Conservation (phyloP, 2,797 vertebrate species). For the Ciconia nigra region DNA sequence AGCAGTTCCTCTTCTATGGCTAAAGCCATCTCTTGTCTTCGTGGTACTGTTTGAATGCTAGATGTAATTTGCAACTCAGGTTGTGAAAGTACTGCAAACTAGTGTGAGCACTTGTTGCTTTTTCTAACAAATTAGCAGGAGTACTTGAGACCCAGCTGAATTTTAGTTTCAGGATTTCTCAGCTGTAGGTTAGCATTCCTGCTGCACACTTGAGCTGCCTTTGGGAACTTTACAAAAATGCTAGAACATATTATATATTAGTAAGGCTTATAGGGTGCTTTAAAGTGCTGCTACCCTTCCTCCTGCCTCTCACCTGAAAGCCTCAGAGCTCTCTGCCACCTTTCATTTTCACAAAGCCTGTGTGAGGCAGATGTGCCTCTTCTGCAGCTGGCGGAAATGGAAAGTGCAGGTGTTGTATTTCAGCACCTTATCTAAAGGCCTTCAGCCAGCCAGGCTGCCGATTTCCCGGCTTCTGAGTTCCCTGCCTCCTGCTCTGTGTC, state of each 20-base stretch:
- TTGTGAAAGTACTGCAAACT: neutral
- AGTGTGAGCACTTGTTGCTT: neutral
- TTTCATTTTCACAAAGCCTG: neutral
- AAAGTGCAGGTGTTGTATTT: conserved; percentile 29
- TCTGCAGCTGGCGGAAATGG: neutral
- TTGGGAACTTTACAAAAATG: neutral
- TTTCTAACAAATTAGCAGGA: neutral
- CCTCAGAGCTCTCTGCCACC: neutral
- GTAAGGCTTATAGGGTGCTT: neutral
- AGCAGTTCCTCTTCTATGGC: neutral
- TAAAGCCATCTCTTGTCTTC: neutral
- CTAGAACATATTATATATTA: neutral
- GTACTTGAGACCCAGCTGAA: neutral
- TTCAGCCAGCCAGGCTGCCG: neutral
- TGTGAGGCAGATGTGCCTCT: neutral
- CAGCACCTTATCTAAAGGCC: neutral
- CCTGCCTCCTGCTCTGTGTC: neutral
- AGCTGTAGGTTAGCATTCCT: neutral
- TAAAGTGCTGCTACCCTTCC: neutral
- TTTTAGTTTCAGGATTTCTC: neutral
- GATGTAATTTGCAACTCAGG: neutral
- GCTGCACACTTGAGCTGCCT: neutral
- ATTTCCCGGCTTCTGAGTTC: neutral
- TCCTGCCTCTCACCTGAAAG: neutral
- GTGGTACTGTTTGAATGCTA: neutral